A percentile compares a stretch with the other conserved stretches of the same genome.
Evolutionary conservation across 2,113 vertebrate genomes (phyloP).

Genomic region (Procavia capensis): DNA sequence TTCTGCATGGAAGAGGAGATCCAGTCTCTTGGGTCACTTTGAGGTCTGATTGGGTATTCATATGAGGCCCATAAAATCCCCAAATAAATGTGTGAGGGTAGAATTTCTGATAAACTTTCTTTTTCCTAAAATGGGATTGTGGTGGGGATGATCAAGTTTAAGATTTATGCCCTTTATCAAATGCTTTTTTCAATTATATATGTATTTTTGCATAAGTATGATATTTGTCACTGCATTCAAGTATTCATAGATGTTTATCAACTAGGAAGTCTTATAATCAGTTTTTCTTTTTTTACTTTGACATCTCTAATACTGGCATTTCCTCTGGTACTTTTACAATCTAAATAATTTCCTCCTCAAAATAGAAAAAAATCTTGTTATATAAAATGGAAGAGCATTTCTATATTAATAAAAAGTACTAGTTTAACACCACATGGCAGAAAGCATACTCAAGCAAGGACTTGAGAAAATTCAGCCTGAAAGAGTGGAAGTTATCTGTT

Average conservation of each 20-base stretch:
- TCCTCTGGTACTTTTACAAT: background rate
- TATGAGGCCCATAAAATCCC: background rate
- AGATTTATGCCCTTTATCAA: background rate
- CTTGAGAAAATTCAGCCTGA: background rate
- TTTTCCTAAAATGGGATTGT: background rate
- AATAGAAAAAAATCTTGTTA: background rate
- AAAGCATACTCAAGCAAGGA: background rate
- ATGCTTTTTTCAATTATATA: background rate
- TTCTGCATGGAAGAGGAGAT: background rate
- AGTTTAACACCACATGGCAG: background rate
- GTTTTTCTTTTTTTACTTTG: background rate
- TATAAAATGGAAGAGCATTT: background rate
- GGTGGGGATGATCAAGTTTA: background rate
- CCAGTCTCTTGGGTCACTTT: background rate
- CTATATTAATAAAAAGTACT: background rate
- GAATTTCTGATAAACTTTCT: background rate
- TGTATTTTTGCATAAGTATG: background rate
- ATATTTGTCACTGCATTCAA: slow-evolving; percentile 7
- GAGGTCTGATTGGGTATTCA: background rate
- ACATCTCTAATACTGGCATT: background rate
- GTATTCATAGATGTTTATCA: background rate
- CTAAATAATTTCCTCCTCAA: background rate
- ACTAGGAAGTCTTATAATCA: background rate
- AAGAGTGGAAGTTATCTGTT: background rate
- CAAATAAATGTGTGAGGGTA: background rate